Evolutionary conservation across 2,113 vertebrate genomes (phyloP).

Genomic region (Phrynosoma platyrhinos): DNA sequence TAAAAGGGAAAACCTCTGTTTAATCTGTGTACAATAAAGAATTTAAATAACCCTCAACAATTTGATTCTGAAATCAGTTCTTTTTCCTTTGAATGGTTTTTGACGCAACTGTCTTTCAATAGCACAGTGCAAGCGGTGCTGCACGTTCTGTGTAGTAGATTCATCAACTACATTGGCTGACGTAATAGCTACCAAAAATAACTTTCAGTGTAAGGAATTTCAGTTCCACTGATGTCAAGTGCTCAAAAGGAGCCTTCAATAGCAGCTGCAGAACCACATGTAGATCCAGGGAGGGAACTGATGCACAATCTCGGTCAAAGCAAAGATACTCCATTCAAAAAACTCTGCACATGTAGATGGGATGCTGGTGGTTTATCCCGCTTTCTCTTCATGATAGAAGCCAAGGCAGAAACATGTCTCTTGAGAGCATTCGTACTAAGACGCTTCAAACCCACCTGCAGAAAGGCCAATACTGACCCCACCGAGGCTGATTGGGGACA

Average conservation of each 20-base stretch:
- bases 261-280: too few species aligned
- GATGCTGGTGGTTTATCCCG: background rate
- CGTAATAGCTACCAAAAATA: too few species aligned
- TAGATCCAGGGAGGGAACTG: background rate
- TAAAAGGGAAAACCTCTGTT: slow-evolving; percentile 59
- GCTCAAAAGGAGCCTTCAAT: background rate
- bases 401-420: too few species aligned
- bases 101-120: background rate
- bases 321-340: too few species aligned
- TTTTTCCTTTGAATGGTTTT: background rate
- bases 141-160: background rate
- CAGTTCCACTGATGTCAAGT: too few species aligned
- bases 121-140: background rate
- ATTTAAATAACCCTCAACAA: slow-evolving; percentile 48
- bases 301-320: too few species aligned
- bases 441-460: too few species aligned
- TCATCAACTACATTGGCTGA: background rate
- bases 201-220: too few species aligned
- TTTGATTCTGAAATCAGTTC: slow-evolving; percentile 10
- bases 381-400: background rate
- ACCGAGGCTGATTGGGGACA: too few species aligned
- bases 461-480: too few species aligned
- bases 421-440: too few species aligned
- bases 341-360: too few species aligned
- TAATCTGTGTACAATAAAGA: slow-evolving; percentile 70